Evolutionary conservation across 2,797 vertebrate species (phyloP).

Genomic region (Parambassis ranga): DNA sequence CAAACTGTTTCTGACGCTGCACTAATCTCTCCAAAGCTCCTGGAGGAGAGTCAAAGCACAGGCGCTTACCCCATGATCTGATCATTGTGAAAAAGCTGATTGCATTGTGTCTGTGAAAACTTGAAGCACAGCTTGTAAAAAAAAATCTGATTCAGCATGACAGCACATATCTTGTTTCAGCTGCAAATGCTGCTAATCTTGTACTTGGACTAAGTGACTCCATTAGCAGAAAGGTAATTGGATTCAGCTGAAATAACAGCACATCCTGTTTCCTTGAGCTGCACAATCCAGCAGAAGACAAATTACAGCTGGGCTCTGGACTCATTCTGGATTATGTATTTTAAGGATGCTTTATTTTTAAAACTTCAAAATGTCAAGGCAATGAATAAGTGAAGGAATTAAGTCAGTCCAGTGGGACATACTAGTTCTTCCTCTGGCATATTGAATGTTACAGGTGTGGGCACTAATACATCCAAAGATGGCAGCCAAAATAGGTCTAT

Average conservation of each 20-base stretch:
- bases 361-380: too few relatives aligned
- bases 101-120: conserved; percentile 32
- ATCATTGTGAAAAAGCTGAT: conserved; percentile 25
- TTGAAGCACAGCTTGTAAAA: conserved; percentile 22
- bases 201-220: conserved; percentile 53
- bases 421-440: too few relatives aligned
- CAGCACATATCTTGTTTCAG: conserved; percentile 34
- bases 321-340: too few relatives aligned
- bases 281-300: not conserved
- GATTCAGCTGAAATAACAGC: conserved; percentile 74
- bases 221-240: conserved; percentile 75
- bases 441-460: too few relatives aligned
- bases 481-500: too few relatives aligned
- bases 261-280: conserved; percentile 40
- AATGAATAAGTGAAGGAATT: too few relatives aligned
- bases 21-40: conserved; percentile 35
- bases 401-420: too few relatives aligned
- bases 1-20: conserved; percentile 4
- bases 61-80: conserved; percentile 15
- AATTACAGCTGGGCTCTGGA: conserved; percentile 1
- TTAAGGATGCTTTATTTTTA: too few relatives aligned
- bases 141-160: conserved; percentile 26
- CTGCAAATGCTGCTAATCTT: conserved; percentile 73
- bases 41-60: conserved; percentile 19
- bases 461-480: too few relatives aligned